Base-by-base conservation (phyloP, 2,797 vertebrate species). In the Spondyliosoma cantharus region DNA sequence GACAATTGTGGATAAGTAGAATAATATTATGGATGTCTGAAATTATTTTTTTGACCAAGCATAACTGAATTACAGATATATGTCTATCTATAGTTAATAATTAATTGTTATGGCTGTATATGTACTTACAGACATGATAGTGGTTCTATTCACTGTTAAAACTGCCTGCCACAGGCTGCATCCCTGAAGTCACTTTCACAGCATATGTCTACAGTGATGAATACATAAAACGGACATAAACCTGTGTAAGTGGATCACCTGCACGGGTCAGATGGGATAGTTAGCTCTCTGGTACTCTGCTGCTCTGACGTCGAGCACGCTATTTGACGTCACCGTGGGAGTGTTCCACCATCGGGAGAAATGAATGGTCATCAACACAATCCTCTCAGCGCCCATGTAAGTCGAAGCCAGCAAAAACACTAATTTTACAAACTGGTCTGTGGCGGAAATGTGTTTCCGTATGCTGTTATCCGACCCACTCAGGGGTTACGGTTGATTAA, bases 351-450 rank as follows among this genome's bases (percentile, higher is more conserved):
- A 77, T 90, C 88, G 83, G 90, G 82, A 94, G 95, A 94, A 90
- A 94, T 95, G 94, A 95, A 94, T 94, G 94, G 91, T 93, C 94
- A 95, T 92, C 95, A 93, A 92, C 93, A 93, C 93, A 90, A 92
- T 91, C 92, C 92, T 94, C 92, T 92, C 90, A 91, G 92, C 93
- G 89, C 86, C 87, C 91, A 92, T 85, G 95, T 96, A 95, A 96
- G 95, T 96, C 92, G 19, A 87, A 67, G 49, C 74, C 63, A 64
- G 42, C 48, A 60, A 89, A 86, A 87, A 29, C 53, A 27, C 52
- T 32, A 32, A 2, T 85, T 86, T 87, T 83, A 14, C 27, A 29
- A 25, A 29, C 24, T 12, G 70, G 2, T 77, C 32, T 74, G 2
- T 84, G 84, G 88, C 85, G 86, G 82, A 86, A 84, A 79, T 37